Conservation (phyloP, 1,140 invertebrate genomes). For the Papilio helenus region DNA sequence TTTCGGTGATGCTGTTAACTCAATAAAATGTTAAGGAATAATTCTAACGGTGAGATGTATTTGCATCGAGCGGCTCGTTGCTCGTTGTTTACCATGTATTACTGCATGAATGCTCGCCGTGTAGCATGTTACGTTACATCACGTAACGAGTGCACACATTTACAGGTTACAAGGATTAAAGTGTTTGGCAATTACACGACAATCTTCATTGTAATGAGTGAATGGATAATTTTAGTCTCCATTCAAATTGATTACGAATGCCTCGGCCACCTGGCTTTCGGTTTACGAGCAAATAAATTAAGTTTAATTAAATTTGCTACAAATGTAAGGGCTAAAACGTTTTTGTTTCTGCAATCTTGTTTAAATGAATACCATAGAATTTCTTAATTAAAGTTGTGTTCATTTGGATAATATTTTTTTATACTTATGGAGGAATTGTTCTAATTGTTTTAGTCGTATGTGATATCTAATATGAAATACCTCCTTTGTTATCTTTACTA, state of each 20-base stretch:
- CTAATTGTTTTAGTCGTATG: too few species aligned
- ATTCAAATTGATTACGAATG: slow-evolving; percentile 4
- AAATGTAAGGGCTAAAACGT: background rate
- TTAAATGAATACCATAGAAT: background rate
- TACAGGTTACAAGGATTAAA: background rate
- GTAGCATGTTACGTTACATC: too few species aligned
- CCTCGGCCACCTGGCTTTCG: slow-evolving; percentile 14
- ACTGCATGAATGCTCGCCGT: too few species aligned
- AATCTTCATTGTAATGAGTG: background rate
- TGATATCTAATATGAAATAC: too few species aligned
- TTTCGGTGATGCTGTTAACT: background rate
- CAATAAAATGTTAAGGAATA: too few species aligned
- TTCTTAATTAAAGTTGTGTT: background rate
- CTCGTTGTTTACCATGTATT: too few species aligned
- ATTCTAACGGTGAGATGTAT: too few species aligned
- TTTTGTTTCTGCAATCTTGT: slow-evolving; percentile 17
- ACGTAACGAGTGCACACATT: too few species aligned
- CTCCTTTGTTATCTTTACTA: too few species aligned
- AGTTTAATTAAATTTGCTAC: slow-evolving; percentile 21
- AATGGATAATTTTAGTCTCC: background rate
- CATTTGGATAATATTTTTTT: background rate
- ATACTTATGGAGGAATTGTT: too few species aligned
- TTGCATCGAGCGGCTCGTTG: too few species aligned
- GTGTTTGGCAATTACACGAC: background rate
- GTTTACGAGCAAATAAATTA: slow-evolving; percentile 18